Evolutionary conservation across 2,113 vertebrate genomes (phyloP), one percentile per base, ranked within the genome.

Genomic region (Hippocampus zosterae): DNA sequence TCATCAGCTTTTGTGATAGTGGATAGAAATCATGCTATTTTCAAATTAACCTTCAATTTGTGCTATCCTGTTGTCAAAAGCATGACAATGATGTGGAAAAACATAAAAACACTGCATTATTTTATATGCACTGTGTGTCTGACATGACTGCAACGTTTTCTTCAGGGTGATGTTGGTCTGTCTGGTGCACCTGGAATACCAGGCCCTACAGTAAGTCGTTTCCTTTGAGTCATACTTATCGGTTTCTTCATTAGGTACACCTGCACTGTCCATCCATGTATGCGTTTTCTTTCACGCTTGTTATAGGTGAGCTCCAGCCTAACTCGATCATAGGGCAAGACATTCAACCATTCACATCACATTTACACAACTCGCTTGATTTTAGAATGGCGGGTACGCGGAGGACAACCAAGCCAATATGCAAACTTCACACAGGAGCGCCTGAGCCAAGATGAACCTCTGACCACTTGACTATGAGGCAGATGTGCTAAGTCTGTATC

Each of bases 91-190:
- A 59, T 29, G 25, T 29, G 13, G 55, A 56, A 25, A 25, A 40
- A 42, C 40, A 42, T 3, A 19, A 40, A 37, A 37, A 37, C 29
- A 29, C 56, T 57, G 11, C 56, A 13, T 25, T 18, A 23, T 67
- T 81, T 29, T 73, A 44, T 61, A 16, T 73, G 69, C n/a, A 75
- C 61, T 50, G 57, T 70, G 64, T 77, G 15, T 68, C 41, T 84
- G 80, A 83, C 66, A 64, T 21, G 7, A 48, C 16, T 85, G 55
- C 64, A 50, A 74, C 50, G 77, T 74, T 85, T 88, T 67, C 70
- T 65, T 69, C 86, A 96, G 95, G 95, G 95, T 69, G 95, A 96
- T 85, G 83, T 85, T 73, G 95, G 95, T 37, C 84, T 93, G 65
- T 73, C 93, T 70, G 95, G 95, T 8, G 69, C 83, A 5, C 87